These are phyloP conservation scores for Eueides isabella DNA, from an alignment of 1,140 invertebrate species.

Conservation along the genomic window DNA sequence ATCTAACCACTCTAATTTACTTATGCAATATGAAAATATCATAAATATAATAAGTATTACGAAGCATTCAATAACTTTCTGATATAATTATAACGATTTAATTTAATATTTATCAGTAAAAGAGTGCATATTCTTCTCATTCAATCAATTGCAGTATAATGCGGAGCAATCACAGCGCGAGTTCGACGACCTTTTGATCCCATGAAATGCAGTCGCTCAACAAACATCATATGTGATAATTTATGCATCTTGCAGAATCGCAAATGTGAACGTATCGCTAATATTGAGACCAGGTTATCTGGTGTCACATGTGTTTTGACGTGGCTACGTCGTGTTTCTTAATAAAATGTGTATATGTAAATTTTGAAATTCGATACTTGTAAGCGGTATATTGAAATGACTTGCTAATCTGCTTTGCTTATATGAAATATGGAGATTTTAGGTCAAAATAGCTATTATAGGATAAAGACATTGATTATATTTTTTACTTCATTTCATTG, in stretches of 20 bases:
- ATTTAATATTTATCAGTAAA: not conserved
- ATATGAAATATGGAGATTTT: not conserved
- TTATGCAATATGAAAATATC: not conserved
- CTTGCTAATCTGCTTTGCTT: not conserved
- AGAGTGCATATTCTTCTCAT: not conserved
- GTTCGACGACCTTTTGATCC: slow-evolving; percentile 38
- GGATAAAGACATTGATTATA: not conserved
- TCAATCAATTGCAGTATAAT: slow-evolving; percentile 1
- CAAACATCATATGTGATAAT: slow-evolving; percentile 38
- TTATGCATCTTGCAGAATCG: slow-evolving; percentile 42
- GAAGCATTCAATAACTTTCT: not conserved
- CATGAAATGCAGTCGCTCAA: slow-evolving; percentile 32
- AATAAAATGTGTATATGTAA: not conserved
- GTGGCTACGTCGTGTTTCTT: not conserved
- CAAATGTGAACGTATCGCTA: slow-evolving; percentile 33
- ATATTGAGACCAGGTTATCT: slow-evolving; percentile 40
- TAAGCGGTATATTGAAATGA: not conserved
- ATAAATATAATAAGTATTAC: not conserved
- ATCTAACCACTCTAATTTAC: not conserved
- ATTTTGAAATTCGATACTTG: not conserved
- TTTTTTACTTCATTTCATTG: too few relatives aligned
- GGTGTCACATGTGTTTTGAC: slow-evolving; percentile 30
- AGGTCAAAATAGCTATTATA: not conserved
- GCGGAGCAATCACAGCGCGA: slow-evolving; percentile 18
- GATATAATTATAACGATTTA: not conserved